A percentile compares a stretch with the other conserved stretches of the same genome.
These are phyloP conservation scores for Mesorhabditis spiculigera DNA, from an alignment of 2,888 invertebrate species.

Conservation along the genomic window DNA sequence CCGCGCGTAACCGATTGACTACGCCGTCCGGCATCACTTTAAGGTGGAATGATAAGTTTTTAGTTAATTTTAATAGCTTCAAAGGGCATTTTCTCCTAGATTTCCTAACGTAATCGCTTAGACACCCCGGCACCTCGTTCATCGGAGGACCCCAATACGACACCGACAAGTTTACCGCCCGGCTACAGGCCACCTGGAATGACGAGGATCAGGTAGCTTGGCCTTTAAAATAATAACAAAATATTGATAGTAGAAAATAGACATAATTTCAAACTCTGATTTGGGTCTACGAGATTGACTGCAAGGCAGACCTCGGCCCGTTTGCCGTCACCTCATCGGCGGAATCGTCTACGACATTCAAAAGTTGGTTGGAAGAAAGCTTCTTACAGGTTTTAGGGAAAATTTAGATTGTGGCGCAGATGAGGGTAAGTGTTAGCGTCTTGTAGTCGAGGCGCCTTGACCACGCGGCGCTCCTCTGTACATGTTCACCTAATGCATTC, in stretches of 20 bases:
- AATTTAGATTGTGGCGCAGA: background rate
- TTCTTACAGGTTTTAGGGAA: background rate
- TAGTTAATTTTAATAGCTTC: no score
- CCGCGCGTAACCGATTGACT: no score
- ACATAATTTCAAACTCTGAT: background rate
- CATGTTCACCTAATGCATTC: no score
- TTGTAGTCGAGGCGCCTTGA: no score
- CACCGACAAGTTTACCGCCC: slow-evolving; percentile 16
- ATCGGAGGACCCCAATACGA: slow-evolving; percentile 23
- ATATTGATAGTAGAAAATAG: background rate
- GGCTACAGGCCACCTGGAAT: background rate
- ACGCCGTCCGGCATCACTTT: no score
- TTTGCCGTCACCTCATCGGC: slow-evolving; percentile 24
- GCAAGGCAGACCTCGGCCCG: slow-evolving; percentile 18
- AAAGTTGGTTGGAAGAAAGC: background rate
- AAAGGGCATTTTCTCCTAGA: no score
- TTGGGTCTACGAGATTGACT: slow-evolving; percentile 16
- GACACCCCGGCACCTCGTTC: slow-evolving; percentile 34
- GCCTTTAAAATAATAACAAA: background rate
- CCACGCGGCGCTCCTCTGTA: no score
- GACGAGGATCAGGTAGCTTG: background rate
- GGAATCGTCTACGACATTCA: slow-evolving; percentile 16
- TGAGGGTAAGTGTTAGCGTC: no score
- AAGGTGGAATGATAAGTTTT: no score
- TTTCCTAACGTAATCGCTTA: background rate